Percentiles rank a stretch among this genome's conserved stretches.
phyloP scores from a whole-genome alignment of 1,140 invertebrate genomes.

The Procambarus virginalis region DNA sequence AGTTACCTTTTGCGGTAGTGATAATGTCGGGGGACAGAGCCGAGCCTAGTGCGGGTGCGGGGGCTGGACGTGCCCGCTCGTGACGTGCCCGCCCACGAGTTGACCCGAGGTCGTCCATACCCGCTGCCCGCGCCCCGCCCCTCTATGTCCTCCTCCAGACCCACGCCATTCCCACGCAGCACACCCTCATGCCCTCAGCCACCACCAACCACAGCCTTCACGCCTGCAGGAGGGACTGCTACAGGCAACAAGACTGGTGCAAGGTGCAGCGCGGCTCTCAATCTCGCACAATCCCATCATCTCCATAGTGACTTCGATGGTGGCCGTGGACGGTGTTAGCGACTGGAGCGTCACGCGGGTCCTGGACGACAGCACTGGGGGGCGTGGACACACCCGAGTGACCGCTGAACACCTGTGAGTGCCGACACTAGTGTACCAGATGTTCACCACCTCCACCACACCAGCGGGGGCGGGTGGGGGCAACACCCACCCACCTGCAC shows the following conservation, averaged over 20 bases:
- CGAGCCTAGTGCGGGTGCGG: constrained; percentile 27
- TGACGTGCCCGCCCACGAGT: constrained; percentile 47
- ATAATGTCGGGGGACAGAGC: constrained; percentile 22
- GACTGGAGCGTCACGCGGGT: background rate
- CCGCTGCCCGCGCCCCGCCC: constrained; percentile 7
- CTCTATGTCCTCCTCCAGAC: constrained; percentile 20
- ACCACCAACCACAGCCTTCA: constrained; percentile 8
- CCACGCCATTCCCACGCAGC: constrained; percentile 46
- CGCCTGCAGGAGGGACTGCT: constrained; percentile 11
- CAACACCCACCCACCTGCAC: too few species aligned
- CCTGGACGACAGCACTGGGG: background rate
- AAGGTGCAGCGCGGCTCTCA: background rate
- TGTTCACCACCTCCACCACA: constrained; percentile 25
- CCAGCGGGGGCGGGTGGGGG: constrained; percentile 22
- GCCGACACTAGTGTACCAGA: background rate
- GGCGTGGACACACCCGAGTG: background rate
- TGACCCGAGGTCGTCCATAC: constrained; percentile 39
- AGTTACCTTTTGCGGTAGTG: constrained; percentile 8
- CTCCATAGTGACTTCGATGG: background rate
- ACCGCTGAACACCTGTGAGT: too few species aligned
- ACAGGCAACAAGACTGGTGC: background rate
- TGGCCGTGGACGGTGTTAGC: background rate
- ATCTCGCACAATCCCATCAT: background rate
- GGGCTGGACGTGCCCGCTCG: constrained; percentile 35
- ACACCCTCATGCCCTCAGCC: constrained; percentile 36